Conservation (phyloP, 2,888 invertebrate genomes). For the Macrosiphum euphorbiae region DNA sequence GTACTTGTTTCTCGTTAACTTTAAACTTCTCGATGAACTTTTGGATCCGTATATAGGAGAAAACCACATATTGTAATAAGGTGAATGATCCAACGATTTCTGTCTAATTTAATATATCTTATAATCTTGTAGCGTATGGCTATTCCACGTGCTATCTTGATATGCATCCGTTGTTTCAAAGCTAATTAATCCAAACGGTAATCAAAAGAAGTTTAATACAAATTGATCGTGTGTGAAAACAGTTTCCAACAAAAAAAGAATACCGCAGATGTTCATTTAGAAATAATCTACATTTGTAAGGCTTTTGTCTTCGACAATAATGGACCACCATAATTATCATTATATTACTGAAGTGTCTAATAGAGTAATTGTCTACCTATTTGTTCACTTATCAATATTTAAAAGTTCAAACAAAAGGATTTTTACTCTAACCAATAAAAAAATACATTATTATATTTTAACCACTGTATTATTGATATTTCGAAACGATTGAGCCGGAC, state of each 20-base stretch:
- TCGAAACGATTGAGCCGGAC: neutral
- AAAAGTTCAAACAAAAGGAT: neutral
- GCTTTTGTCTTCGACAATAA: slow-evolving; percentile 28
- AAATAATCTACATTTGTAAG: slow-evolving; percentile 28
- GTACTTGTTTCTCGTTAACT: neutral
- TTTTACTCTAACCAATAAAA: neutral
- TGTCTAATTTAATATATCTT: neutral
- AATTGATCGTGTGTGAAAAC: slow-evolving; percentile 22
- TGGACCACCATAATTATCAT: neutral
- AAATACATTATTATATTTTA: neutral
- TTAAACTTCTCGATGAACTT: neutral
- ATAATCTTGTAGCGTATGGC: neutral
- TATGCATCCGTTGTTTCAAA: neutral
- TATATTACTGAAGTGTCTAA: slow-evolving; percentile 5
- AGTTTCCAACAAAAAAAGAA: slow-evolving; percentile 9
- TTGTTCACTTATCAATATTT: slow-evolving; percentile 5
- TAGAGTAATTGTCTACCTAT: neutral
- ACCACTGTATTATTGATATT: neutral
- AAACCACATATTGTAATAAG: neutral
- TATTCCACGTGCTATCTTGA: neutral
- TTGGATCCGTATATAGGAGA: neutral
- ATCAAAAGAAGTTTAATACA: neutral
- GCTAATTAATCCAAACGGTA: neutral
- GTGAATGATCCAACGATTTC: neutral
- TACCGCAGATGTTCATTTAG: slow-evolving; percentile 42